Percentiles rank a stretch among this genome's conserved stretches.
These are phyloP conservation scores for Scaptomyza pallida DNA, from an alignment of 1,140 invertebrate species.

Conservation along the genomic window DNA sequence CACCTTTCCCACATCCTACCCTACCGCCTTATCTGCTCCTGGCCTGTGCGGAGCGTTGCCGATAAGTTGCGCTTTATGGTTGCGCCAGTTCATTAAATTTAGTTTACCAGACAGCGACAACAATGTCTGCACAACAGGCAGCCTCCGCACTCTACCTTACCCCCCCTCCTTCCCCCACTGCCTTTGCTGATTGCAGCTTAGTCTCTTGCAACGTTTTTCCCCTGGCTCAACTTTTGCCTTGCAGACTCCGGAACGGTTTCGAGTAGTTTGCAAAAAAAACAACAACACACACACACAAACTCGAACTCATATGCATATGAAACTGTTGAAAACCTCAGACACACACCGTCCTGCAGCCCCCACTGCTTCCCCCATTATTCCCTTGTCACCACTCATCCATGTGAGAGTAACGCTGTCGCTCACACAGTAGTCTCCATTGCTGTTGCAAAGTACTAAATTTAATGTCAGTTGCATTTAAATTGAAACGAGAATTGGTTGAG, in stretches of 20 bases:
- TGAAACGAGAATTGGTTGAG: conserved; percentile 60
- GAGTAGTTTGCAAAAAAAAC: conserved; percentile 14
- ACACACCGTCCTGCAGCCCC: conserved; percentile 3
- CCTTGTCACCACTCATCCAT: neutral
- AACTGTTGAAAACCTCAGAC: conserved; percentile 33
- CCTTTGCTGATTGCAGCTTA: conserved; percentile 20
- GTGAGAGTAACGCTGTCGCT: conserved; percentile 7
- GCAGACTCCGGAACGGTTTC: conserved; percentile 46
- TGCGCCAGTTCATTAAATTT: conserved; percentile 81
- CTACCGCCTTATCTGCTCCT: neutral
- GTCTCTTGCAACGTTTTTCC: neutral
- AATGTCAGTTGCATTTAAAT: conserved; percentile 82
- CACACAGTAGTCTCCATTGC: conserved; percentile 50
- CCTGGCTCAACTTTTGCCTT: conserved; percentile 32
- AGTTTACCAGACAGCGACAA: conserved; percentile 75
- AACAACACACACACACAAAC: conserved; percentile 9
- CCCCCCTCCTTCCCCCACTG: neutral
- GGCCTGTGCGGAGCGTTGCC: conserved; percentile 37
- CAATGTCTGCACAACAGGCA: conserved; percentile 68
- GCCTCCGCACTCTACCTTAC: neutral
- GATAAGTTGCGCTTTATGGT: conserved; percentile 78
- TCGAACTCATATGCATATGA: neutral
- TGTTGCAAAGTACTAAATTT: conserved; percentile 82
- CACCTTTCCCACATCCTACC: neutral
- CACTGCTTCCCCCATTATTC: neutral